phyloP scores from a whole-genome alignment of 2,113 vertebrate species.

The Girardinichthys multiradiatus region DNA sequence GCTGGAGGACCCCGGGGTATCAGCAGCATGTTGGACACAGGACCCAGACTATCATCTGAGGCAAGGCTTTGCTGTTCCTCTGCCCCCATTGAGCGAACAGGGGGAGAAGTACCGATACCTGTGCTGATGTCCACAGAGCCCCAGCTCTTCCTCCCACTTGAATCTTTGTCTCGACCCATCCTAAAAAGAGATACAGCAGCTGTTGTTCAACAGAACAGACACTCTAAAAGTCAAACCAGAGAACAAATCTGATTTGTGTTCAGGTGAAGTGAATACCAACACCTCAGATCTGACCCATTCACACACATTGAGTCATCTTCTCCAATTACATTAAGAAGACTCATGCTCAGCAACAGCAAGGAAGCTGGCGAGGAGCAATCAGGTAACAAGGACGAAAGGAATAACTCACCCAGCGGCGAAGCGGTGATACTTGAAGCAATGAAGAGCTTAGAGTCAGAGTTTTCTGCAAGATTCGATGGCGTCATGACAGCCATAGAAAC shows the following conservation, averaged over 20 bases:
- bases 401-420: too few relatives aligned
- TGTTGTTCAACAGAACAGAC: neutral
- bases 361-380: too few relatives aligned
- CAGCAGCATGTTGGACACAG: slow-evolving; percentile 91
- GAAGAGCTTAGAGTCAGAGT: neutral
- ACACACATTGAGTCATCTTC: too few relatives aligned
- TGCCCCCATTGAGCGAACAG: slow-evolving; percentile 73
- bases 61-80: slow-evolving; percentile 95
- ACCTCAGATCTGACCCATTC: too few relatives aligned
- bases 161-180: slow-evolving; percentile 84
- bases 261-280: too few relatives aligned
- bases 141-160: slow-evolving; percentile 88
- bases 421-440: neutral
- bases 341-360: too few relatives aligned
- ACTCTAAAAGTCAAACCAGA: neutral
- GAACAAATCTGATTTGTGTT: neutral
- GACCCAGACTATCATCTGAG: slow-evolving; percentile 93
- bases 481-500: neutral
- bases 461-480: neutral
- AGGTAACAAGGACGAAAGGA: too few relatives aligned
- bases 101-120: slow-evolving; percentile 78
- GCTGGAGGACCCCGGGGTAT: slow-evolving; percentile 88
- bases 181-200: slow-evolving; percentile 60
- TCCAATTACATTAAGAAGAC: too few relatives aligned
- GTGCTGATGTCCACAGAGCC: slow-evolving; percentile 84